Evolutionary conservation across 2,888 invertebrate genomes (phyloP).

Genomic region (Hirtodrosophila cameraria): DNA sequence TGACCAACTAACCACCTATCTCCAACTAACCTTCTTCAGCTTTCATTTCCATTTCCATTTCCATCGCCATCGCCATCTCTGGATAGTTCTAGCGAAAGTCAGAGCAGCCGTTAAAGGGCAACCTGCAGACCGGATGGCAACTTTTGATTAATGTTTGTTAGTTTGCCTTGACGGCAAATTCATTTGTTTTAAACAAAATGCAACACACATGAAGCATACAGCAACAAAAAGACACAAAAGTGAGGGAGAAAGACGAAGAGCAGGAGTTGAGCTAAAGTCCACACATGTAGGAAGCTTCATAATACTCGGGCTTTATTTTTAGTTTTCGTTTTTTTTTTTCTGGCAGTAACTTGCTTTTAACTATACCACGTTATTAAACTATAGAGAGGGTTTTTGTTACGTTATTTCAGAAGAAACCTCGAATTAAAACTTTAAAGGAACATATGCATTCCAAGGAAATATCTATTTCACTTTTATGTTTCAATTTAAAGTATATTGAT

Average conservation of each 20-base stretch:
- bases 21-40: neutral
- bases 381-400: neutral
- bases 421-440: no score
- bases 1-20: neutral
- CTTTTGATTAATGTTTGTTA: slow-evolving; percentile 76
- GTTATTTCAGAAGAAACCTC: no score
- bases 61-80: neutral
- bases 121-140: slow-evolving; percentile 64
- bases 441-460: no score
- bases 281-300: slow-evolving; percentile 6
- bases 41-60: neutral
- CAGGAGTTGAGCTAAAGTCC: neutral
- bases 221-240: neutral
- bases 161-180: slow-evolving; percentile 69
- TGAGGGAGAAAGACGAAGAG: neutral
- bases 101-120: slow-evolving; percentile 31
- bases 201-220: slow-evolving; percentile 19
- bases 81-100: slow-evolving; percentile 10
- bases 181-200: slow-evolving; percentile 75
- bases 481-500: no score
- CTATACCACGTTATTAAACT: slow-evolving; percentile 2
- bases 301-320: slow-evolving; percentile 12
- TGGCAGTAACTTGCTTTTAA: slow-evolving; percentile 5
- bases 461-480: no score
- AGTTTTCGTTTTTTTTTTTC: no score